These are phyloP conservation scores for Eretmochelys imbricata DNA, from an alignment of 2,113 vertebrate species.

Conservation along the genomic window DNA sequence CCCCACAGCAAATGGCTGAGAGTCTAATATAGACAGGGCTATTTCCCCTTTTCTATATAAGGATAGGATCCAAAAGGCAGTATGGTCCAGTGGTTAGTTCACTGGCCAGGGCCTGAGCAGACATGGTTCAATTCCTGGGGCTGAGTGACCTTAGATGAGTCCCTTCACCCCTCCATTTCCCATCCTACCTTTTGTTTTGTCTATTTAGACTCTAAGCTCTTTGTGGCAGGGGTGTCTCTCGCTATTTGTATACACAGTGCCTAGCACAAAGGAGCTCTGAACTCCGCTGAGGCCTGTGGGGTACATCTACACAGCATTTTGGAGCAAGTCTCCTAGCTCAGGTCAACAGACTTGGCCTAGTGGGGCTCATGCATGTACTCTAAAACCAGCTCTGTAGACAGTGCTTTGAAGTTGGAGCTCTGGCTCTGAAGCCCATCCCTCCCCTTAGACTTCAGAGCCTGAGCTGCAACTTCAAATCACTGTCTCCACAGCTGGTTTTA, in stretches of 20 bases:
- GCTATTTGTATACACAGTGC: neutral
- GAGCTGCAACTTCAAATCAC: neutral
- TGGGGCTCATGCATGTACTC: neutral
- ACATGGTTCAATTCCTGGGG: accelerated
- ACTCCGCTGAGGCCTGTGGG: neutral
- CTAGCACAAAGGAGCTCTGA: neutral
- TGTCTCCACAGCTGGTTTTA: neutral
- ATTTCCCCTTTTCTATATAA: neutral
- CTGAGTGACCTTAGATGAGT: neutral
- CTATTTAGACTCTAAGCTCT: neutral
- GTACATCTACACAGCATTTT: neutral
- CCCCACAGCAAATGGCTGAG: neutral
- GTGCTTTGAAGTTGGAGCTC: neutral
- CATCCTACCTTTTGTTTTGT: neutral
- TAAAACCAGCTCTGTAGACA: neutral
- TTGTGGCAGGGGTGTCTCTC: neutral
- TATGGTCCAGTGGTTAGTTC: neutral
- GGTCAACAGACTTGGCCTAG: neutral
- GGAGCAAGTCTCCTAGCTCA: neutral
- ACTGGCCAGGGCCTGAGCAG: neutral
- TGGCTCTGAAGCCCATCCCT: neutral
- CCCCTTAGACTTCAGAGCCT: neutral
- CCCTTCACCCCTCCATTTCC: neutral
- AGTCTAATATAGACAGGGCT: neutral
- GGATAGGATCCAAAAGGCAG: accelerated